phyloP scores from a whole-genome alignment of 1,140 invertebrate genomes.

The Heliconius melpomene region DNA sequence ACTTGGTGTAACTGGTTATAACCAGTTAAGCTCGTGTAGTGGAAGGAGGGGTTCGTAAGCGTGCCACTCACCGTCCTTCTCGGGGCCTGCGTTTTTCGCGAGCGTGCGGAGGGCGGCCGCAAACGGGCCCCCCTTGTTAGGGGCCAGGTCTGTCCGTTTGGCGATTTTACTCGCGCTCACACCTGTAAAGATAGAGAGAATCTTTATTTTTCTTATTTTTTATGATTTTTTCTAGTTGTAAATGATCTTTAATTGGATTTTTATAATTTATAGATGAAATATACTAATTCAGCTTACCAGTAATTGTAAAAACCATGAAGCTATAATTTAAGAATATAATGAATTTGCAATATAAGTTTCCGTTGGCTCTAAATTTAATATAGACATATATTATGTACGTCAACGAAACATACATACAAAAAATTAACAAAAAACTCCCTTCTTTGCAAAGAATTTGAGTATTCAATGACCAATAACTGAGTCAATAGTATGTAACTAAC shows the following conservation, averaged over 20 bases:
- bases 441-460: too few species aligned
- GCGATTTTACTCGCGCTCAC: conserved; percentile 73
- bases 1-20: background rate
- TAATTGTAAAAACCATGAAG: too few species aligned
- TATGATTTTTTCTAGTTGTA: too few species aligned
- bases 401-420: background rate
- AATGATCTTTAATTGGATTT: too few species aligned
- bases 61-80: conserved; percentile 71
- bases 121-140: conserved; percentile 81
- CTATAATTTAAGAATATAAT: too few species aligned
- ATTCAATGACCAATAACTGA: background rate
- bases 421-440: background rate
- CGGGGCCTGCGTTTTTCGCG: conserved; percentile 85
- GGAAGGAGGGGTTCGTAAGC: conserved; percentile 29
- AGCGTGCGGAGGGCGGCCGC: conserved; percentile 86
- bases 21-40: background rate
- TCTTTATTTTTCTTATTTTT: background rate
- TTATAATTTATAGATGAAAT: background rate
- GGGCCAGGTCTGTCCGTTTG: conserved; percentile 69
- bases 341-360: too few species aligned
- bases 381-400: too few species aligned
- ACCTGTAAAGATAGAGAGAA: conserved; percentile 59
- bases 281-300: too few species aligned
- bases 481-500: background rate
- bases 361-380: too few species aligned